Percentiles rank a stretch among this genome's conserved stretches.
phyloP scores from a whole-genome alignment of 2,113 vertebrate genomes.

The Scomber scombrus region DNA sequence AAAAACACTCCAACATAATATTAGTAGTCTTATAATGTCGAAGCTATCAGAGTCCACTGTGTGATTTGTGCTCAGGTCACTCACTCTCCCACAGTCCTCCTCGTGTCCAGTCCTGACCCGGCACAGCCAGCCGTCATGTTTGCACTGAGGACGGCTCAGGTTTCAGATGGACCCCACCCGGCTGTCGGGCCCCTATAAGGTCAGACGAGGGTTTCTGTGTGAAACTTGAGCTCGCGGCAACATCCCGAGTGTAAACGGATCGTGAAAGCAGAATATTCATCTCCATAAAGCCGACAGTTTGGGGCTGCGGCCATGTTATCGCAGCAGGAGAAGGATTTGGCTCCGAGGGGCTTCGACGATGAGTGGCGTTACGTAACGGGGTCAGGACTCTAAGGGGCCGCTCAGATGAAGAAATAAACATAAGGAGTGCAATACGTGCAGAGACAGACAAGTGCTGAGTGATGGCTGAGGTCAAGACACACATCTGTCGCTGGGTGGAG shows the following conservation, averaged over 20 bases:
- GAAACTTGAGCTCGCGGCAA: not conserved
- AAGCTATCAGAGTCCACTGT: too few species aligned
- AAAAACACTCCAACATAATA: too few species aligned
- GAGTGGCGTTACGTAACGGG: constrained; percentile 6
- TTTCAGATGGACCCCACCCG: not conserved
- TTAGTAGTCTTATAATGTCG: too few species aligned
- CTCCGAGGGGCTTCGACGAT: not conserved
- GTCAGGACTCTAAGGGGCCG: constrained; percentile 10
- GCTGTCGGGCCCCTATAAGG: not conserved
- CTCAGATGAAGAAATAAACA: constrained; percentile 48
- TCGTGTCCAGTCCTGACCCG: not conserved
- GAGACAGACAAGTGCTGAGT: not conserved
- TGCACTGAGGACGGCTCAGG: not conserved
- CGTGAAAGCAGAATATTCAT: not conserved
- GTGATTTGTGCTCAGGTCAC: not conserved
- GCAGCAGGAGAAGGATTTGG: not conserved
- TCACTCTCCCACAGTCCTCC: constrained; percentile 14
- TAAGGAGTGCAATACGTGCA: not conserved
- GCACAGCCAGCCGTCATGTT: constrained; percentile 4
- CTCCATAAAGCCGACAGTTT: not conserved
- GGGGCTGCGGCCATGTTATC: not conserved
- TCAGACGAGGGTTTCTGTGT: not conserved
- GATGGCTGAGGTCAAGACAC: constrained; percentile 15
- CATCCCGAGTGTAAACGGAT: not conserved
- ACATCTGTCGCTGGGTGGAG: constrained; percentile 51